phyloP scores from a whole-genome alignment of 53 echinoderm and acorn worm genomes.

The Holothuria scabra region DNA sequence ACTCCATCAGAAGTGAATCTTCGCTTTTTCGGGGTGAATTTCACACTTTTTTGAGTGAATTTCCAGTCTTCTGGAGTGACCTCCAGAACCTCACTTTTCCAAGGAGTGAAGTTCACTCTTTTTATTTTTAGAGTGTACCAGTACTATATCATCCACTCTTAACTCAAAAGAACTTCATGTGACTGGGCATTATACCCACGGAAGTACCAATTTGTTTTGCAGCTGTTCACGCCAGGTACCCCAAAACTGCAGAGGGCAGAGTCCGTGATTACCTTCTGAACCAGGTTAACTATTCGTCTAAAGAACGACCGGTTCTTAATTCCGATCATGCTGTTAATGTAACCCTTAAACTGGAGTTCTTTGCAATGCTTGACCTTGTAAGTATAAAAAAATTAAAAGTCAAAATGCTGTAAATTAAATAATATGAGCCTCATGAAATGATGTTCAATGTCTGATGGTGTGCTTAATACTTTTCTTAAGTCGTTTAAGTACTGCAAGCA shows the following conservation, averaged over 20 bases:
- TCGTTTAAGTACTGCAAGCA: too few relatives aligned
- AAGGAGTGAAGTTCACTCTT: too few relatives aligned
- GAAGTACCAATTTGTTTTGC: not conserved
- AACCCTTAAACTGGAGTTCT: not conserved
- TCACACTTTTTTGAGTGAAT: too few relatives aligned
- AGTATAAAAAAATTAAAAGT: not conserved
- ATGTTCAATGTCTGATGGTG: too few relatives aligned
- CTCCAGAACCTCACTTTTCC: too few relatives aligned
- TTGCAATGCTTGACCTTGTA: conserved; percentile 34
- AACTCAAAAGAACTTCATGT: not conserved
- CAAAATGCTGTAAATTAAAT: too few relatives aligned
- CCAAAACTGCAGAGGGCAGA: not conserved
- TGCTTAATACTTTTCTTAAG: too few relatives aligned
- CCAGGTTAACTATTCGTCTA: conserved; percentile 13
- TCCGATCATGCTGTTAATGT: conserved; percentile 10
- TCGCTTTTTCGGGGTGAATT: too few relatives aligned
- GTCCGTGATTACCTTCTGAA: conserved; percentile 17
- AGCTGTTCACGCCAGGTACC: too few relatives aligned
- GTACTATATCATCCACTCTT: not conserved
- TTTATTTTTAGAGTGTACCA: not conserved
- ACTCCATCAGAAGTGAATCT: too few relatives aligned
- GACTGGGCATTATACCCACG: not conserved
- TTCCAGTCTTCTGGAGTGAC: too few relatives aligned
- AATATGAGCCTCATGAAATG: too few relatives aligned
- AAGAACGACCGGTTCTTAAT: conserved; percentile 20